Percentiles rank a stretch among this genome's conserved stretches.
Conservation (phyloP, 1,140 invertebrate species). For the Cyclargus thomasi region DNA sequence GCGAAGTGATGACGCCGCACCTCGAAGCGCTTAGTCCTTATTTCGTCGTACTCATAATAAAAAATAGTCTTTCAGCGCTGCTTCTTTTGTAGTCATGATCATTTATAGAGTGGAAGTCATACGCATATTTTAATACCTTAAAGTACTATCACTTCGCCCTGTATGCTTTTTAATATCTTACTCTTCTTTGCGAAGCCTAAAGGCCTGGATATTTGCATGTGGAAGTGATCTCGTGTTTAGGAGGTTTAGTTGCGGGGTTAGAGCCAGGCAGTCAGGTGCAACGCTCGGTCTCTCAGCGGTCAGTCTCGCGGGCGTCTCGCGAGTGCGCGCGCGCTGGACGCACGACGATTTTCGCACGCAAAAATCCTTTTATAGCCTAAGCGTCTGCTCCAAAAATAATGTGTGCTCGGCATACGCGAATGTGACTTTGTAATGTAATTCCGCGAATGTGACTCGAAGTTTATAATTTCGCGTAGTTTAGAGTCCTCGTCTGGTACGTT, state of each 20-base stretch:
- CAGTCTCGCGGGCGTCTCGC: conserved; percentile 31
- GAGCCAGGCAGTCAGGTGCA: conserved; percentile 59
- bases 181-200: no score
- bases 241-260: conserved; percentile 32
- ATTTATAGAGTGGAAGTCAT: no score
- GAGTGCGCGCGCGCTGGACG: conserved; percentile 65
- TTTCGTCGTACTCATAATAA: no score
- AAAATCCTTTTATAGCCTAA: conserved; percentile 44
- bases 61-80: no score
- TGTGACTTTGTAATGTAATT: neutral
- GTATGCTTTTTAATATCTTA: no score
- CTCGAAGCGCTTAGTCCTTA: no score
- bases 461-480: neutral
- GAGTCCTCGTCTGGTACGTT: no score
- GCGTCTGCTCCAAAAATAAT: conserved; percentile 48
- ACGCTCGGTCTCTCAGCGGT: conserved; percentile 31
- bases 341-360: conserved; percentile 46
- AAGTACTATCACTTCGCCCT: no score
- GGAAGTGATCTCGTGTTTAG: conserved; percentile 4
- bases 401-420: conserved; percentile 9
- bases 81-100: no score
- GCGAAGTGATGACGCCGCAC: no score
- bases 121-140: no score
- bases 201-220: neutral
- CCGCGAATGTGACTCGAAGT: no score